Base-by-base conservation (phyloP, 2,797 vertebrate species). In the Heterohyrax brucei region DNA sequence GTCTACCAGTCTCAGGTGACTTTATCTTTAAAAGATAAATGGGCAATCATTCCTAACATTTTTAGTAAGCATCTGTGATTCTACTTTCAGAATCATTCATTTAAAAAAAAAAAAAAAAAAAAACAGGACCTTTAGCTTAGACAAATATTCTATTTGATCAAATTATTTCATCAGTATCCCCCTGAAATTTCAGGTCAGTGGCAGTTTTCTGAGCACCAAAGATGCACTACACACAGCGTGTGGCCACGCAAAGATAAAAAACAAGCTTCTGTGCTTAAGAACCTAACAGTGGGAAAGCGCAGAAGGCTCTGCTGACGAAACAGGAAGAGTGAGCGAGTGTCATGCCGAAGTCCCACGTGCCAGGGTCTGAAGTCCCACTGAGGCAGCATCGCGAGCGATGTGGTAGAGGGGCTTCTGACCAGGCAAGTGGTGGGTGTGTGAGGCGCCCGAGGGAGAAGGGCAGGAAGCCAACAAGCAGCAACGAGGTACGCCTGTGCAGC, bases 21-120 rank as follows among this genome's bases (percentile, higher is more conserved):
- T 70, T 89, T 75, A 59, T 75, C 91, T 92, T 95, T 46, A 91
- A 87, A 91, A 95, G 78, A 83, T 70, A 95, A 83, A 72, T 2
- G 5, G 14, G 44, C 22, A 83, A 86, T 46, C 48, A 79, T 75
- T 91, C 39, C 86, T 83, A 93, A 92, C 7, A 53, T 59, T 75
- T 75, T 96, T n/a, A 82, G 82, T 85, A 84, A 95, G 76, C 28
- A 75, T 87, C n/a, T 88, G 7, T 46, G 91, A 91, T 75, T 91
- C 30, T 82, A 81, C 78, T 83, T 94, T 93, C 72, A 84, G 26
- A 95, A 87, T 66, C 44, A 77, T 44, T 39, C 9, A 14, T 8
- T 9, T 8, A 14, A 53, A 53, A 22, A 61, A 61, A 61, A 61
- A 61, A 59, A 61, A 61, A 61, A 73, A 73, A 44, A 44, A 30